Evolutionary conservation across 1,140 invertebrate species (phyloP).

Genomic region (Achroia grisella): DNA sequence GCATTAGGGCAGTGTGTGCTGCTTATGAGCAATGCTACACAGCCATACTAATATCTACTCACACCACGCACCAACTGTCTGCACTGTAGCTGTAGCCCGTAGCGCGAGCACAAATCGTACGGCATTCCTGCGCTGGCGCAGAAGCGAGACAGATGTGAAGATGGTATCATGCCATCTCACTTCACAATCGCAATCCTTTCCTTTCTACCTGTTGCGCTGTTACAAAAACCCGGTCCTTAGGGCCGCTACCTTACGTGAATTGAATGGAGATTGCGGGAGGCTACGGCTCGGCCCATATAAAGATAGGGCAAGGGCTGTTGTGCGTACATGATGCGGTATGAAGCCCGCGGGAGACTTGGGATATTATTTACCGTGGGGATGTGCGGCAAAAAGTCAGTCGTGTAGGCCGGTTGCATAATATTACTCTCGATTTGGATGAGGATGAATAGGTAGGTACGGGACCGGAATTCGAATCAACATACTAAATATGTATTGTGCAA

Average conservation of each 20-base stretch:
- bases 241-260: constrained; percentile 71
- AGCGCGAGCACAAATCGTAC: constrained; percentile 63
- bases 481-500: too few species aligned
- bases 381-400: constrained; percentile 45
- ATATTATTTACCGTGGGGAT: constrained; percentile 55
- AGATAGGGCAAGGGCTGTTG: constrained; percentile 65
- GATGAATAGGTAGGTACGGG: constrained; percentile 39
- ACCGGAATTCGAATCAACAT: constrained; percentile 32
- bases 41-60: constrained; percentile 19
- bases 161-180: constrained; percentile 42
- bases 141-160: constrained; percentile 41
- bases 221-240: constrained; percentile 70
- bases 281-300: constrained; percentile 68
- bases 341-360: constrained; percentile 38
- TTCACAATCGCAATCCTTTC: constrained; percentile 66
- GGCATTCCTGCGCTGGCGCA: constrained; percentile 61
- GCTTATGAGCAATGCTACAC: constrained; percentile 45
- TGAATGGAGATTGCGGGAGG: constrained; percentile 67
- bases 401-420: constrained; percentile 64
- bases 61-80: constrained; percentile 32
- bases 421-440: constrained; percentile 38
- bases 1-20: constrained; percentile 71
- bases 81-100: constrained; percentile 22
- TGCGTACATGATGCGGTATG: constrained; percentile 33
- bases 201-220: constrained; percentile 71